A percentile compares a stretch with the other conserved stretches of the same genome.
These are phyloP conservation scores for Drosophila nr. medialis DNA, from an alignment of 2,888 invertebrate genomes.

Conservation along the genomic window DNA sequence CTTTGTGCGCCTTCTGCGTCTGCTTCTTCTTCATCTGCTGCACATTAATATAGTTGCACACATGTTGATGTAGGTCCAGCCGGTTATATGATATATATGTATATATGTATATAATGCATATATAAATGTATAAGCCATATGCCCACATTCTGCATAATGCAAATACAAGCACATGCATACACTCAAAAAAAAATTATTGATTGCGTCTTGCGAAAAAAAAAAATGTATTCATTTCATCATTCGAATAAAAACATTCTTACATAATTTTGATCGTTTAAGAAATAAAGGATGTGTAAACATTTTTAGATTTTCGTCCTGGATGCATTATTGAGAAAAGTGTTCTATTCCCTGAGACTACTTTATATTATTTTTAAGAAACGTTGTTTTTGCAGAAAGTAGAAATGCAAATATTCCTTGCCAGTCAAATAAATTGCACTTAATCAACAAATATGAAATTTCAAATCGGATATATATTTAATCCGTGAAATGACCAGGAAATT, in stretches of 20 bases:
- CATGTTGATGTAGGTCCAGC: constrained; percentile 75
- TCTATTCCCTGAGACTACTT: too few relatives aligned
- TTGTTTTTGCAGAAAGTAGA: too few relatives aligned
- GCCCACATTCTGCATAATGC: constrained; percentile 61
- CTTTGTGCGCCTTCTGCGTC: constrained; percentile 49
- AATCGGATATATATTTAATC: not conserved
- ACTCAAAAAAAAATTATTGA: not conserved
- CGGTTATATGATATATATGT: constrained; percentile 42
- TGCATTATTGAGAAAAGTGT: too few relatives aligned
- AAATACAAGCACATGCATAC: constrained; percentile 34
- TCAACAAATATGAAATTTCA: not conserved
- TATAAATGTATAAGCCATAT: constrained; percentile 55
- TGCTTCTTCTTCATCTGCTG: constrained; percentile 32
- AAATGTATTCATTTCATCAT: too few relatives aligned
- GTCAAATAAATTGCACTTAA: not conserved
- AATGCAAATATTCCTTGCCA: too few relatives aligned
- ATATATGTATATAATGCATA: constrained; percentile 1
- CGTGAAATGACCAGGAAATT: not conserved
- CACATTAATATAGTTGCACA: constrained; percentile 38
- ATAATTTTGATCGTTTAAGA: too few relatives aligned
- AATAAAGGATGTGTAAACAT: too few relatives aligned
- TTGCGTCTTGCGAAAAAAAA: too few relatives aligned
- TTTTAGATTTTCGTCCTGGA: too few relatives aligned
- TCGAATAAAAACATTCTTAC: not conserved
- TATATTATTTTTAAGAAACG: too few relatives aligned